Percentiles rank a stretch among this genome's conserved stretches.
phyloP scores from a whole-genome alignment of 2,888 invertebrate genomes.

The Hofmannophila pseudospretella region DNA sequence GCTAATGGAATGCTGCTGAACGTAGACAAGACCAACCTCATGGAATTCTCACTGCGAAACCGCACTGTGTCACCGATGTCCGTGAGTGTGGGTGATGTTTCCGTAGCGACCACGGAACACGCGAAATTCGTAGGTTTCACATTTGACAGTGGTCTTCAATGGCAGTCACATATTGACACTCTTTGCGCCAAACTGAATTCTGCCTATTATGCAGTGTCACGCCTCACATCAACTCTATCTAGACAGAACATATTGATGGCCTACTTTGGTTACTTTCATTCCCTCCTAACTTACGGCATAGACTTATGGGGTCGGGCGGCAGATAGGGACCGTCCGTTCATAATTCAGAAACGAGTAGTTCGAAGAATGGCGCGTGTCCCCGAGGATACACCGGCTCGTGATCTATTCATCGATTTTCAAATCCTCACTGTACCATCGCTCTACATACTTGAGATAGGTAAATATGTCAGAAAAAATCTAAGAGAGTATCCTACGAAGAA shows the following conservation, averaged over 20 bases:
- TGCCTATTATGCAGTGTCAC: slow-evolving; percentile 4
- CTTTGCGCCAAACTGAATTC: slow-evolving; percentile 2
- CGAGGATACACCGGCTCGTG: background rate
- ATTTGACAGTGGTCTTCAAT: background rate
- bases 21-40: background rate
- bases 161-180: background rate
- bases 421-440: background rate
- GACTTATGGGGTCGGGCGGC: slow-evolving; percentile 7
- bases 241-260: background rate
- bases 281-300: slow-evolving; percentile 1
- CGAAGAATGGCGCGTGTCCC: background rate
- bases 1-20: slow-evolving; percentile 1
- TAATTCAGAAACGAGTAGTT: slow-evolving; percentile 4
- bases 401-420: background rate
- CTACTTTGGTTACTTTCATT: slow-evolving; percentile 7
- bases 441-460: background rate
- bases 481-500: background rate
- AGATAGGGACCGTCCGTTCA: slow-evolving; percentile 4
- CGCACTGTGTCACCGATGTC: background rate
- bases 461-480: slow-evolving; percentile 1
- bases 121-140: background rate
- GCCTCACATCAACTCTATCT: background rate
- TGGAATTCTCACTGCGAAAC: background rate
- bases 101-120: background rate
- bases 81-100: background rate